Evolutionary conservation across 2,113 vertebrate species (phyloP).

Genomic region (Hippoglossus stenolepis): DNA sequence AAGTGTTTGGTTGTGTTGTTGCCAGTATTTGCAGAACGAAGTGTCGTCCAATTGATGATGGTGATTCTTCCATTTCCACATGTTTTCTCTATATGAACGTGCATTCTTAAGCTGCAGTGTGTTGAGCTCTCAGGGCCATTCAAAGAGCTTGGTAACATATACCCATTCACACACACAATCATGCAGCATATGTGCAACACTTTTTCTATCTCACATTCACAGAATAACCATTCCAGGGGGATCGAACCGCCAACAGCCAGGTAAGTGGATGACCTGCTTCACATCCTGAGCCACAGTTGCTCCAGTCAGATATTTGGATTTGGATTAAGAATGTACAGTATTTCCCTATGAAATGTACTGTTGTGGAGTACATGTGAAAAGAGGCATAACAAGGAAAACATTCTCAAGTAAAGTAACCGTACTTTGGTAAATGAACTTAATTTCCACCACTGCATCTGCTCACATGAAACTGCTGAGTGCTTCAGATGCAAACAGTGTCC

Average conservation of each 20-base stretch:
- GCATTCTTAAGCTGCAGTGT: no score
- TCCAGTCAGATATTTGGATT: not conserved
- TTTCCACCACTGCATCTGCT: not conserved
- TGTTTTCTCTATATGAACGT: no score
- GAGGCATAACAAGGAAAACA: not conserved
- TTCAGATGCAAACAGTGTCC: conserved; percentile 25
- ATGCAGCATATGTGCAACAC: not conserved
- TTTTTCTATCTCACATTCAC: not conserved
- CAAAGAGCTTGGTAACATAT: not conserved
- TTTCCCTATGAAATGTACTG: not conserved
- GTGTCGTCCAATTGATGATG: no score
- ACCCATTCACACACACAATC: not conserved
- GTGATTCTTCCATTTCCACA: no score
- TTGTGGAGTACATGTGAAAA: no score
- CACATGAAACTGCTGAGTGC: not conserved
- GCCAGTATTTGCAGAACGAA: no score
- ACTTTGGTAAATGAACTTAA: not conserved
- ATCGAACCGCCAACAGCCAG: no score
- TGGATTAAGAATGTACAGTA: not conserved
- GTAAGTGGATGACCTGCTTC: no score
- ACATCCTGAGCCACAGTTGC: no score
- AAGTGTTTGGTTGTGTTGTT: not conserved
- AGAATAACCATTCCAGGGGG: no score
- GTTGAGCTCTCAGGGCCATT: not conserved
- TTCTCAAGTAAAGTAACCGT: not conserved